Percentiles rank a stretch among this genome's conserved stretches.
phyloP scores from a whole-genome alignment of 2,797 vertebrate genomes.

The Margarornis squamiger region DNA sequence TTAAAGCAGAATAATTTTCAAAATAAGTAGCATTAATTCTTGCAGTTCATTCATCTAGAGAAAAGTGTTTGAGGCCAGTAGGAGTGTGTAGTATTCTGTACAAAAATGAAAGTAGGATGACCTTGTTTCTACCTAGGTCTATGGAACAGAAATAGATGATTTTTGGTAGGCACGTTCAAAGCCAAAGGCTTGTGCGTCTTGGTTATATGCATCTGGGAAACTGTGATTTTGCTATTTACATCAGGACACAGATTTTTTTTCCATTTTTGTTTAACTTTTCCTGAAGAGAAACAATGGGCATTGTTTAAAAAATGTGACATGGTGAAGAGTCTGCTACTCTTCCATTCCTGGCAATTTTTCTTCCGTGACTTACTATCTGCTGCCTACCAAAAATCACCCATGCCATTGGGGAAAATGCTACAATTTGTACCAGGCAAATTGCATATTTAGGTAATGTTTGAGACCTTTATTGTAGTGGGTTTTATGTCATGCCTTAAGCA shows the following conservation, averaged over 20 bases:
- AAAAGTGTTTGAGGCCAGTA: neutral
- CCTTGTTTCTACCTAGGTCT: neutral
- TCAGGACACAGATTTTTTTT: neutral
- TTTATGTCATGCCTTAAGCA: neutral
- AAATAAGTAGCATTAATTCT: neutral
- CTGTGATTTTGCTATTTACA: neutral
- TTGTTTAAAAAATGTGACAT: neutral
- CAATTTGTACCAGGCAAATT: neutral
- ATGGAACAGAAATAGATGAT: neutral
- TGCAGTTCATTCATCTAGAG: neutral
- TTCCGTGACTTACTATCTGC: neutral
- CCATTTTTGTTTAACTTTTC: neutral
- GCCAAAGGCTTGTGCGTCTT: neutral
- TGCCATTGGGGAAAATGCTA: neutral
- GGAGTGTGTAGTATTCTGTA: neutral
- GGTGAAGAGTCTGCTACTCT: neutral
- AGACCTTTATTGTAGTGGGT: neutral
- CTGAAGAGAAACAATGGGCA: neutral
- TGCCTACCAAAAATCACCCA: neutral
- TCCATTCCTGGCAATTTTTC: neutral
- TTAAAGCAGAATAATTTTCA: neutral
- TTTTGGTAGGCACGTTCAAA: neutral
- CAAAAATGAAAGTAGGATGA: neutral
- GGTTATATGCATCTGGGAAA: neutral
- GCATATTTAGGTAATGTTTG: neutral